A percentile compares a stretch with the other conserved stretches of the same genome.
These are phyloP conservation scores for Oeneis ivallda DNA, from an alignment of 2,888 invertebrate species.

Conservation along the genomic window DNA sequence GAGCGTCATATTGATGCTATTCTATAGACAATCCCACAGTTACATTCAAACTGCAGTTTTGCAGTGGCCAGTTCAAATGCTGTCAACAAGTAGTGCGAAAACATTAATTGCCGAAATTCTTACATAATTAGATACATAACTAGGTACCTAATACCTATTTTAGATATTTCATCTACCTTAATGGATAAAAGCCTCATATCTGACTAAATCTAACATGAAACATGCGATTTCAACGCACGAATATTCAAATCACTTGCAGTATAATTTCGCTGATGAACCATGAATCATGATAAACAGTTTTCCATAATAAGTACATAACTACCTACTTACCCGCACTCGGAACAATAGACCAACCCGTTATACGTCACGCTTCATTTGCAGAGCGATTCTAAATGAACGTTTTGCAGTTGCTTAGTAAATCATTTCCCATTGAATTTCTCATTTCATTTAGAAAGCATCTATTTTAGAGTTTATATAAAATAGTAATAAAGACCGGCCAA, in stretches of 20 bases:
- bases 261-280: slow-evolving; percentile 15
- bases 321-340: neutral
- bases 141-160: no score
- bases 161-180: neutral
- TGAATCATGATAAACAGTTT: slow-evolving; percentile 15
- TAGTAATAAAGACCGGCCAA: no score
- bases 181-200: neutral
- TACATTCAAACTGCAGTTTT: no score
- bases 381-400: slow-evolving; percentile 41
- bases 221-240: neutral
- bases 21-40: no score
- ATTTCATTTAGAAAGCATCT: neutral
- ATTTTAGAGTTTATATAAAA: neutral
- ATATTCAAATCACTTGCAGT: slow-evolving; percentile 6
- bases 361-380: slow-evolving; percentile 25
- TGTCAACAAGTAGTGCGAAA: no score
- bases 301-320: slow-evolving; percentile 7
- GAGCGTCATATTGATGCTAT: no score
- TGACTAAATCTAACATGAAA: neutral
- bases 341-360: slow-evolving; percentile 22
- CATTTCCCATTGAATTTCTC: slow-evolving; percentile 8
- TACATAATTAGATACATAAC: no score
- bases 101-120: no score
- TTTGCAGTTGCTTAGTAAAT: slow-evolving; percentile 43
- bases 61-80: no score